Conservation (phyloP, 2,113 vertebrate genomes). For the Hyperoodon ampullatus region DNA sequence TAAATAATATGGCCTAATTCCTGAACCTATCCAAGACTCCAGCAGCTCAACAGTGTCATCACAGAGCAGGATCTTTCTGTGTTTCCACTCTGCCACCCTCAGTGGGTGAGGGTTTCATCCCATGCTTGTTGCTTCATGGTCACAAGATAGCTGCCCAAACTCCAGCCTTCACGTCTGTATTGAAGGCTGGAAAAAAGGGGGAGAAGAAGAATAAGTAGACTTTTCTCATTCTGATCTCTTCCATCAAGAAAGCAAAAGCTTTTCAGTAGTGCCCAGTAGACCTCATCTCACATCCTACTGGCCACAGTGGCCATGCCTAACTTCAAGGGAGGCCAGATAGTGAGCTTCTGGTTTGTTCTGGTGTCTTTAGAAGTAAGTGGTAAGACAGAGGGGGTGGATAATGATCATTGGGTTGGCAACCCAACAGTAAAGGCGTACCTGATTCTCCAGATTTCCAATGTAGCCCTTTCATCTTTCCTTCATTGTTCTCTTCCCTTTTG, state of each 20-base stretch:
- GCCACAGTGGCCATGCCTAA: neutral
- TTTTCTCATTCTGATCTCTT: neutral
- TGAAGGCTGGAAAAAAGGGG: neutral
- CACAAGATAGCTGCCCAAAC: neutral
- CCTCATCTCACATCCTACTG: neutral
- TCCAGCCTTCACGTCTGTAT: neutral
- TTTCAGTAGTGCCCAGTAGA: neutral
- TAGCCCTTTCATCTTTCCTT: neutral
- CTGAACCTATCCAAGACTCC: neutral
- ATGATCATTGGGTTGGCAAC: neutral
- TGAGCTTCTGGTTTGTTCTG: neutral
- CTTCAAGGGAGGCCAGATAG: neutral
- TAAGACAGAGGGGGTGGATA: neutral
- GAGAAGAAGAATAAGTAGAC: neutral
- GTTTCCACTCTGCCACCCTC: neutral
- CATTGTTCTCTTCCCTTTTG: neutral
- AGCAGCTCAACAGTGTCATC: neutral
- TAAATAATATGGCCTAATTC: neutral
- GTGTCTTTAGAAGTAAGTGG: neutral
- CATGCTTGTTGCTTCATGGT: neutral
- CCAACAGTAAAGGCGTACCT: rapidly evolving
- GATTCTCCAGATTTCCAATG: rapidly evolving
- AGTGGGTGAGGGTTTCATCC: neutral
- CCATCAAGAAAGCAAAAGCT: neutral
- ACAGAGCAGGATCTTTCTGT: neutral